These are phyloP conservation scores for Atta colombica DNA, from an alignment of 1,140 invertebrate genomes.

Conservation along the genomic window DNA sequence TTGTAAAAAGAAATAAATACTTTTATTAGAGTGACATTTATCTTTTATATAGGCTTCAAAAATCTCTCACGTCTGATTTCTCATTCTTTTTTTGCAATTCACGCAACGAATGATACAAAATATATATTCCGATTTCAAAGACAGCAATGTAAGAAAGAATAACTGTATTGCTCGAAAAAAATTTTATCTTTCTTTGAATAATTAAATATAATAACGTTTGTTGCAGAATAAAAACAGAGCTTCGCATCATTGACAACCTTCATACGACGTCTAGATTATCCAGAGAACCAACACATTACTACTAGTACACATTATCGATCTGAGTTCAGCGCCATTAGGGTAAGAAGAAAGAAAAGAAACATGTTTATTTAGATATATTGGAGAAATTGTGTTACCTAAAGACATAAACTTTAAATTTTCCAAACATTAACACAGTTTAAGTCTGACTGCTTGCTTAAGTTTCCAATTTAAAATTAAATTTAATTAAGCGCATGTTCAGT, in stretches of 20 bases:
- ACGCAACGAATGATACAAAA: background rate
- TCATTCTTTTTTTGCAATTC: background rate
- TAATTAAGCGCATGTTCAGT: background rate
- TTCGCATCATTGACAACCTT: background rate
- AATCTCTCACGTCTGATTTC: background rate
- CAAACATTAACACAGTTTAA: background rate
- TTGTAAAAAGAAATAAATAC: background rate
- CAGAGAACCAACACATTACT: background rate
- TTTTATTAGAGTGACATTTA: background rate
- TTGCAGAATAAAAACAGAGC: background rate
- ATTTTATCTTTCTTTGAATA: background rate
- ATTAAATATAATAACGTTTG: background rate
- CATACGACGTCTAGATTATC: background rate
- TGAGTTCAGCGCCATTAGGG: background rate
- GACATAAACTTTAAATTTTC: background rate
- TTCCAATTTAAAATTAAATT: background rate
- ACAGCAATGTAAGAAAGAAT: no score
- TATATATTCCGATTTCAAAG: background rate
- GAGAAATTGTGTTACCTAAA: background rate
- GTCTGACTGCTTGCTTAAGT: background rate
- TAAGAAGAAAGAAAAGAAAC: background rate
- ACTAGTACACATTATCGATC: no score
- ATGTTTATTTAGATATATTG: background rate
- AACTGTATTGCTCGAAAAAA: background rate
- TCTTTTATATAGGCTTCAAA: background rate